phyloP scores from a whole-genome alignment of 2,113 vertebrate genomes.

The Trematomus loennbergii region DNA sequence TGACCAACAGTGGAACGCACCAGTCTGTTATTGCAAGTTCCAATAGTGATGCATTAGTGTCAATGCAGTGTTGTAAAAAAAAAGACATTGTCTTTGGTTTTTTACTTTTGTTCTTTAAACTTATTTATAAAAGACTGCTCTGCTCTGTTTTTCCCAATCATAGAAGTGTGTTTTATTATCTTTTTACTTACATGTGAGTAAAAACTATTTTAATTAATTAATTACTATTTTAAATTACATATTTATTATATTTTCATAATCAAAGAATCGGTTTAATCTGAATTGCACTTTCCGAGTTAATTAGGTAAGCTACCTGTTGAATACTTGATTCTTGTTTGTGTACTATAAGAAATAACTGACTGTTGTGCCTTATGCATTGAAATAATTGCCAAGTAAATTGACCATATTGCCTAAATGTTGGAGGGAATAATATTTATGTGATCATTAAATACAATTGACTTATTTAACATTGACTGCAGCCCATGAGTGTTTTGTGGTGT shows the following conservation, averaged over 20 bases:
- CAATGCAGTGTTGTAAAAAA: constrained; percentile 55
- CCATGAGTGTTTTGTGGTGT: constrained; percentile 5
- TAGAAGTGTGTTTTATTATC: neutral
- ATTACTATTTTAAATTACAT: no score
- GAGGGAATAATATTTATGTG: constrained; percentile 39
- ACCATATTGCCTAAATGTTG: constrained; percentile 8
- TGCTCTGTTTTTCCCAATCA: constrained; percentile 14
- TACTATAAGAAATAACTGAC: constrained; percentile 8
- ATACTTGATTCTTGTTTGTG: constrained; percentile 2
- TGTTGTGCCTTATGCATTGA: constrained; percentile 23
- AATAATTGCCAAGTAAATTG: constrained; percentile 22
- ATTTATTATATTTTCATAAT: constrained; percentile 18
- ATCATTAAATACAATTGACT: constrained; percentile 56
- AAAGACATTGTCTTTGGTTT: constrained; percentile 7
- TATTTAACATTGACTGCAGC: constrained; percentile 17
- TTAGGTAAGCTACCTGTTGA: constrained; percentile 9
- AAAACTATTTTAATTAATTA: constrained; percentile 10
- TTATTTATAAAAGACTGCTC: constrained; percentile 42
- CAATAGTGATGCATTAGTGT: constrained; percentile 51
- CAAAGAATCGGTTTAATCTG: constrained; percentile 16
- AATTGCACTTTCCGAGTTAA: constrained; percentile 33
- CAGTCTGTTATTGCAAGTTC: constrained; percentile 35
- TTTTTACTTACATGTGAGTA: constrained; percentile 15
- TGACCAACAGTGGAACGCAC: constrained; percentile 22
- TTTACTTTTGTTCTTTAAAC: neutral